Evolutionary conservation across 2,888 invertebrate genomes (phyloP), one percentile per base, ranked within the genome.

Genomic region (Leptinotarsa peninsularis): DNA sequence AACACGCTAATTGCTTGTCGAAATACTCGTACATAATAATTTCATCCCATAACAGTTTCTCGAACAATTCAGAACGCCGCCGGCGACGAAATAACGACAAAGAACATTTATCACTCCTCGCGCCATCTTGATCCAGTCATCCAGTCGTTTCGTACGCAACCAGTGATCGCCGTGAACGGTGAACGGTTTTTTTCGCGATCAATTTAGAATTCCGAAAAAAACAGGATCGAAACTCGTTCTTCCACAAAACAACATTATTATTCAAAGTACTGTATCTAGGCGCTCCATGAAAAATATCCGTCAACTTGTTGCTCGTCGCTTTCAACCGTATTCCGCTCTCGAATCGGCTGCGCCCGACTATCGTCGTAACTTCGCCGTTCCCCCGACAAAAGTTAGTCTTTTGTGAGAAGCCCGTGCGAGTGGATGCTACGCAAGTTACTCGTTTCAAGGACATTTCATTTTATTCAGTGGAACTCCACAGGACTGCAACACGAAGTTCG

Each of bases 241-340:
- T 74, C 79, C 52, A 77, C 76, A 76, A 76, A 77, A 78, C 75
- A 72, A 78, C 76, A 76, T 79, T 77, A 80, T 78, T 78, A 79
- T 76, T 77, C 77, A 78, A 78, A 78, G 76, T 76, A 68, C 75
- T 71, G 76, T 76, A 77, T 74, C 75, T 76, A 78, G 67, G 72
- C 71, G 73, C 78, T 76, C 75, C 76, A 75, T 80, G 80, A 75
- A 80, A 80, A 79, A 79, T 80, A 80, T 79, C 78, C 77, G 78
- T 80, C 79, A 80, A 80, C 80, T 80, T 80, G 80, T 80, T 80
- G 80, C 80, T 80, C 76, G 75, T 78, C 77, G 78, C 76, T 77
- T 78, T 78, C 76, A 73, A 77, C 76, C 77, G 77, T 74, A 70
- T 76, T 50, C 58, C 49, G 58, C 70, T 58, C 17, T 70, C 70